These are phyloP conservation scores for Automeris io DNA, from an alignment of 2,888 invertebrate genomes.

Conservation along the genomic window DNA sequence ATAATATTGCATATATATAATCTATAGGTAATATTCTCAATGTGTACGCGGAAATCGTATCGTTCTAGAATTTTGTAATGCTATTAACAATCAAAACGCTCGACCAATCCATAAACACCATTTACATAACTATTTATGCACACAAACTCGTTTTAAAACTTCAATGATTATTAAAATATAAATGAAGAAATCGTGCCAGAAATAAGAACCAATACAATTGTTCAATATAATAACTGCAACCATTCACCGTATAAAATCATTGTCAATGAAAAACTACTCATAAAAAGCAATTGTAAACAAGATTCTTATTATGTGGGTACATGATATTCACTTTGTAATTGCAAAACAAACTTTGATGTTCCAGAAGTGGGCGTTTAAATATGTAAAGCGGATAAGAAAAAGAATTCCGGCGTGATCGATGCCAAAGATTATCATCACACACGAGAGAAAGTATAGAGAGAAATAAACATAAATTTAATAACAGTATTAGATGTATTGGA, in stretches of 20 bases:
- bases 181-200: constrained; percentile 2
- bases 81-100: background rate
- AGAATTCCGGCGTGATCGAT: constrained; percentile 56
- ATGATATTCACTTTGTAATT: constrained; percentile 13
- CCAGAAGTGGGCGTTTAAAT: constrained; percentile 42
- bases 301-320: constrained; percentile 4
- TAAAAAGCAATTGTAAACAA: background rate
- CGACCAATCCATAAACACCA: background rate
- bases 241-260: constrained; percentile 1
- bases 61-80: background rate
- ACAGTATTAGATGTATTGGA: constrained; percentile 70
- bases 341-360: constrained; percentile 22
- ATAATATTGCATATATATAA: background rate
- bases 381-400: constrained; percentile 47
- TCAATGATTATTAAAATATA: constrained; percentile 1
- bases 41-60: background rate
- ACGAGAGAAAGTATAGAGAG: constrained; percentile 60
- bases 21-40: background rate
- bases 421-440: constrained; percentile 51
- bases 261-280: background rate
- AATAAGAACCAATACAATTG: constrained; percentile 2
- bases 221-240: background rate
- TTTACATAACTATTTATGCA: background rate
- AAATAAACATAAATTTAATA: constrained; percentile 66
- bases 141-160: constrained; percentile 1